Percentiles rank a stretch among this genome's conserved stretches.
Evolutionary conservation across 2,113 vertebrate genomes (phyloP).

Genomic region (Poeciliopsis prolifica): DNA sequence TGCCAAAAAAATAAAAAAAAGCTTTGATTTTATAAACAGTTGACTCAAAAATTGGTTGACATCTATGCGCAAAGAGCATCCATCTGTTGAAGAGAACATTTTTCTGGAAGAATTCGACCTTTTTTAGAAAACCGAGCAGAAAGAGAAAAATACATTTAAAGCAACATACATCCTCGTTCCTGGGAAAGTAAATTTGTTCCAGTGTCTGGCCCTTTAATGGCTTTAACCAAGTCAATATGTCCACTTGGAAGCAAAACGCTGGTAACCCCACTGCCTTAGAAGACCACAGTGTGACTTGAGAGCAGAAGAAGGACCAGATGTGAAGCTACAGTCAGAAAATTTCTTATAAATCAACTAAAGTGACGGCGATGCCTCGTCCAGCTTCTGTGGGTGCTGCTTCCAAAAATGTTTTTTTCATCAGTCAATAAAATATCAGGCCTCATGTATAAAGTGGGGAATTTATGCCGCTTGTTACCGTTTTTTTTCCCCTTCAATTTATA

Average conservation of each 20-base stretch:
- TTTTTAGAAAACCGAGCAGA: neutral
- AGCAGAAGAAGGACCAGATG: neutral
- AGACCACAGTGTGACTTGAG: neutral
- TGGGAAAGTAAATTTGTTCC: neutral
- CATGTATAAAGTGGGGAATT: neutral
- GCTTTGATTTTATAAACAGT: neutral
- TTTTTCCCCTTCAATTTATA: neutral
- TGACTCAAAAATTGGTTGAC: neutral
- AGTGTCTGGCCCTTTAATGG: neutral
- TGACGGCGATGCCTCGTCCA: neutral
- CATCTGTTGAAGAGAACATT: neutral
- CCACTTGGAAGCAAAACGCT: neutral
- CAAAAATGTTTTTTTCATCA: neutral
- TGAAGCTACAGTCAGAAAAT: neutral
- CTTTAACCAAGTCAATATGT: neutral
- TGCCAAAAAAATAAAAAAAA: neutral
- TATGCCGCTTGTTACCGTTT: neutral
- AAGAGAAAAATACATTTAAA: neutral
- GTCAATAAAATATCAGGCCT: neutral
- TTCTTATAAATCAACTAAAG: neutral
- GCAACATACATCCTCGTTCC: neutral
- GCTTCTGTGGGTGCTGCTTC: neutral
- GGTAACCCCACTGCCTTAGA: neutral
- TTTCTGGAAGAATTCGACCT: neutral
- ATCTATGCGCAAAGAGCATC: neutral